Percentiles rank a stretch among this genome's conserved stretches.
Evolutionary conservation across 1,140 invertebrate species (phyloP).

Genomic region (Trachymyrmex septentrionalis): DNA sequence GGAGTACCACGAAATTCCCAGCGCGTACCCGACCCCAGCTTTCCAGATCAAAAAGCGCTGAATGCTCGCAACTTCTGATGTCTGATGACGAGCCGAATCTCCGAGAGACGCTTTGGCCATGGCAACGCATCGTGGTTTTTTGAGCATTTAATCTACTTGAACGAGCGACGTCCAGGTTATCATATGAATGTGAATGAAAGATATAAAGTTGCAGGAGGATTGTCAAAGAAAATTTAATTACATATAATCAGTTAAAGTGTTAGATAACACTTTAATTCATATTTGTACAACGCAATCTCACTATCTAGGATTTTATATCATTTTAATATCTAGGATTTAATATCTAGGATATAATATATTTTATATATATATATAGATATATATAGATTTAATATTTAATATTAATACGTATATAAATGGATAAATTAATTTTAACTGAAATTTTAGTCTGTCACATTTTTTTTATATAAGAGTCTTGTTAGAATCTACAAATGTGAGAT

Average conservation of each 20-base stretch:
- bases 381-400: too few species aligned
- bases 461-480: neutral
- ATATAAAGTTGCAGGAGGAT: neutral
- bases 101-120: conserved; percentile 1
- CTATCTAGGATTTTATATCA: neutral
- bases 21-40: conserved; percentile 49
- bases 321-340: too few species aligned
- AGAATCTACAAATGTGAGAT: neutral
- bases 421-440: neutral
- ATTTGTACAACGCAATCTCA: neutral
- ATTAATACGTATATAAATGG: neutral
- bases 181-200: neutral
- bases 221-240: conserved; percentile 13
- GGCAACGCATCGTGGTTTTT: conserved; percentile 13
- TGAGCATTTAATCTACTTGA: conserved; percentile 37
- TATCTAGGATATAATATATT: too few species aligned
- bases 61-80: conserved; percentile 60
- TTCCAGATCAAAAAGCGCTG: conserved; percentile 70
- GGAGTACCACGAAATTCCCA: conserved; percentile 65
- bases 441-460: neutral
- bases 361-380: too few species aligned
- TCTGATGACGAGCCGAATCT: conserved; percentile 50
- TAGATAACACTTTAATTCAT: neutral
- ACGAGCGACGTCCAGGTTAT: neutral
- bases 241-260: neutral